These are phyloP conservation scores for Antedon mediterranea DNA, from an alignment of 53 echinoderm and acorn worm species.

Conservation along the genomic window DNA sequence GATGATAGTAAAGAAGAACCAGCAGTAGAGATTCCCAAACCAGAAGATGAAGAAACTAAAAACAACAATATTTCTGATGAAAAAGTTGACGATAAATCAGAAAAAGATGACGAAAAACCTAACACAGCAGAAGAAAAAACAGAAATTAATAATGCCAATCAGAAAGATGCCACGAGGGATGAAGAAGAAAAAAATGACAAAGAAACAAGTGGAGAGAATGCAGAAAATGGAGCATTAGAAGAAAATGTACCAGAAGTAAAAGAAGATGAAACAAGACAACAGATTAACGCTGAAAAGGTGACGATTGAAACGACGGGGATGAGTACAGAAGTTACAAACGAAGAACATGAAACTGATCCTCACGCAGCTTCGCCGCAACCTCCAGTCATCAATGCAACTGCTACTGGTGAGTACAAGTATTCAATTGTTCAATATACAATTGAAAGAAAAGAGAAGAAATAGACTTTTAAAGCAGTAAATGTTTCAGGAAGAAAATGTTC, in stretches of 20 bases:
- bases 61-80: not conserved
- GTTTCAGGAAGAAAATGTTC: no score
- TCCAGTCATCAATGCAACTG: constrained; percentile 57
- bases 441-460: no score
- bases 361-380: constrained; percentile 72
- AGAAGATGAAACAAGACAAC: constrained; percentile 5
- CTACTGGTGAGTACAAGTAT: constrained; percentile 49
- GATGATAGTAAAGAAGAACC: not conserved
- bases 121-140: constrained; percentile 5
- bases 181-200: constrained; percentile 5
- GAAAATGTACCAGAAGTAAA: not conserved
- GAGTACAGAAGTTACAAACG: constrained; percentile 74
- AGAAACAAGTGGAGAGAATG: constrained; percentile 1
- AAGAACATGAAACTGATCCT: constrained; percentile 64
- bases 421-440: no score
- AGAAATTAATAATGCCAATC: no score
- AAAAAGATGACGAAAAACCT: not conserved
- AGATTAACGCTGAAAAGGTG: constrained; percentile 8
- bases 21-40: not conserved
- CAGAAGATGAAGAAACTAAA: constrained; percentile 1
- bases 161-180: not conserved
- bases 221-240: not conserved
- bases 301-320: constrained; percentile 17
- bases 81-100: not conserved
- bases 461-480: no score